Evolutionary conservation across 2,888 invertebrate species (phyloP).

Genomic region (Parthenolecanium corni): DNA sequence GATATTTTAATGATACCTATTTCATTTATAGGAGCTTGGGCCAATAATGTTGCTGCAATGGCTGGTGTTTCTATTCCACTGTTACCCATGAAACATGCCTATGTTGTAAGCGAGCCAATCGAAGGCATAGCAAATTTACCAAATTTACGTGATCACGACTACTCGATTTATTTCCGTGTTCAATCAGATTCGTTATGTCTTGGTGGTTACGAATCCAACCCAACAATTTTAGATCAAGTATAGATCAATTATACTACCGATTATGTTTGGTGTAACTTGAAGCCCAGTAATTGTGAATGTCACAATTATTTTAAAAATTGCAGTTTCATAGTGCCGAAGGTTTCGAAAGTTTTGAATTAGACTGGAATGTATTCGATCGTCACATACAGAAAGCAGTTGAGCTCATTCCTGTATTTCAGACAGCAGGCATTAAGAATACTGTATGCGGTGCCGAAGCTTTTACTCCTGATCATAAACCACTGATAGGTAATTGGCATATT

Average conservation of each 20-base stretch:
- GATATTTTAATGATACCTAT: no score
- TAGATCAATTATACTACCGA: slow-evolving; percentile 24
- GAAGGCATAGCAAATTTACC: slow-evolving; percentile 62
- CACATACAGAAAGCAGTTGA: slow-evolving; percentile 61
- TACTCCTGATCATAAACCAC: slow-evolving; percentile 80
- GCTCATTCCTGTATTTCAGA: slow-evolving; percentile 60
- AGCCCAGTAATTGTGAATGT: not conserved
- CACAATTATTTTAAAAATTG: not conserved
- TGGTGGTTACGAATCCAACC: slow-evolving; percentile 81
- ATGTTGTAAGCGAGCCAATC: slow-evolving; percentile 68
- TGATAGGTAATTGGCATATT: slow-evolving; percentile 49
- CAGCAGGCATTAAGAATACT: slow-evolving; percentile 69
- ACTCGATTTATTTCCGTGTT: slow-evolving; percentile 65
- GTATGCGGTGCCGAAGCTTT: slow-evolving; percentile 87
- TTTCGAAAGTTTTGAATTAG: slow-evolving; percentile 51
- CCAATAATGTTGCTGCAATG: slow-evolving; percentile 56
- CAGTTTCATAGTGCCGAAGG: not conserved
- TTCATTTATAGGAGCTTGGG: slow-evolving; percentile 83
- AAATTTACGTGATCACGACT: slow-evolving; percentile 77
- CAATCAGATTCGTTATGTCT: slow-evolving; percentile 72
- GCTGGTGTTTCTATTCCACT: slow-evolving; percentile 60
- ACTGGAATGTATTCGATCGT: slow-evolving; percentile 68
- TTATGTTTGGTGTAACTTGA: not conserved
- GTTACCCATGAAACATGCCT: slow-evolving; percentile 76
- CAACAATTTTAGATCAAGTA: slow-evolving; percentile 64